phyloP scores from a whole-genome alignment of 2,113 vertebrate genomes.

The Phycodurus eques region DNA sequence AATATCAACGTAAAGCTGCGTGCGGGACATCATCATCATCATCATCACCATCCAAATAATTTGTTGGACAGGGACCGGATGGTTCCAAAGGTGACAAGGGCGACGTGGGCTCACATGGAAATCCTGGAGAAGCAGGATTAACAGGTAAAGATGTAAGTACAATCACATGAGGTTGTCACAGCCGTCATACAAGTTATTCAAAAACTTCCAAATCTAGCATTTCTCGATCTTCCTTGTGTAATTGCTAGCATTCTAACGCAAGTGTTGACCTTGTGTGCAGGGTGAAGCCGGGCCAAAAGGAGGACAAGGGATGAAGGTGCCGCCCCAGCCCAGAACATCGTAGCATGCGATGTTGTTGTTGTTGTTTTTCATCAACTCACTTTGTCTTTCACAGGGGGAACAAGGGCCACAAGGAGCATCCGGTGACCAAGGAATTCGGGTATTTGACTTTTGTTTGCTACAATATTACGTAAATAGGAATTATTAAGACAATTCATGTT shows the following conservation, averaged over 20 bases:
- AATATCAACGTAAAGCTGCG: background rate
- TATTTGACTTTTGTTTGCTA: conserved; percentile 17
- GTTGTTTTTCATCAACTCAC: background rate
- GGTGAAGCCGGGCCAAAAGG: conserved; percentile 70
- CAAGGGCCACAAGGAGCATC: conserved; percentile 73
- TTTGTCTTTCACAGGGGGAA: conserved; percentile 74
- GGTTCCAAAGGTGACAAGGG: conserved; percentile 80
- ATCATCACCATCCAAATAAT: background rate
- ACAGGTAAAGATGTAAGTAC: conserved; percentile 96
- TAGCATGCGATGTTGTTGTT: background rate
- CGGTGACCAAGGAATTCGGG: conserved; percentile 81
- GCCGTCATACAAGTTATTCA: conserved; percentile 11
- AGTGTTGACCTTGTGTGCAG: conserved; percentile 48
- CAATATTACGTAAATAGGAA: background rate
- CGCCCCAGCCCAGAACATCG: background rate
- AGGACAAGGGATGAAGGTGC: conserved; percentile 67
- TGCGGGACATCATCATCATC: background rate
- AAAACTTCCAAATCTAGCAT: background rate
- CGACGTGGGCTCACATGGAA: conserved; percentile 68
- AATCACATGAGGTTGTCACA: conserved; percentile 55
- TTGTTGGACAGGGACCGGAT: conserved; percentile 73
- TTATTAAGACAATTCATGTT: background rate
- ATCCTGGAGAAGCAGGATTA: conserved; percentile 78
- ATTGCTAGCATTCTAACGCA: background rate
- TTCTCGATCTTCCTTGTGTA: background rate